phyloP scores from a whole-genome alignment of 2,888 invertebrate species.

The Cosmopolites sordidus region DNA sequence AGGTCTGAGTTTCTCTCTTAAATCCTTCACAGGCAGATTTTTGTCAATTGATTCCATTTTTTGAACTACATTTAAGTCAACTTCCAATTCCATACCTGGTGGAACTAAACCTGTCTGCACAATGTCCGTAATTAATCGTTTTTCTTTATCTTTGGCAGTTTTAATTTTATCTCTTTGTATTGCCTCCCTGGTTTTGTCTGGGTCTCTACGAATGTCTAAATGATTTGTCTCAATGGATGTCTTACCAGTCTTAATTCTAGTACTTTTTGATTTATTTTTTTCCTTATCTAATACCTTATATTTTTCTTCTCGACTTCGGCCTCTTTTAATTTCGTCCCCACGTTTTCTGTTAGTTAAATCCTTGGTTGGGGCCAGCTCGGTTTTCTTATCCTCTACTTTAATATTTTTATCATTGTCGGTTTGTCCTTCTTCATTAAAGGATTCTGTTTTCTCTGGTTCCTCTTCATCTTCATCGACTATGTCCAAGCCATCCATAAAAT shows the following conservation, averaged over 20 bases:
- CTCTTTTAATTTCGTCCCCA: slow-evolving; percentile 6
- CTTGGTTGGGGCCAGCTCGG: slow-evolving; percentile 4
- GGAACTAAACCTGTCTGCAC: slow-evolving; percentile 50
- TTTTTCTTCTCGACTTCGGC: slow-evolving; percentile 11
- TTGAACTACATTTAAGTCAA: slow-evolving; percentile 35
- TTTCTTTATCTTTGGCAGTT: slow-evolving; percentile 45
- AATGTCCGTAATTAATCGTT: slow-evolving; percentile 45
- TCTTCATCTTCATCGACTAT: slow-evolving; percentile 48
- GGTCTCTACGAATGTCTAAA: slow-evolving; percentile 42
- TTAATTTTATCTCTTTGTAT: slow-evolving; percentile 47
- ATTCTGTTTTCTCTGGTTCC: slow-evolving; percentile 32
- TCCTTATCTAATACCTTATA: slow-evolving; percentile 11
- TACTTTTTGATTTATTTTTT: slow-evolving; percentile 9
- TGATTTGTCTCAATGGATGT: slow-evolving; percentile 24
- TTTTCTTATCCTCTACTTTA: background rate
- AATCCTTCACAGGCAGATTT: slow-evolving; percentile 13
- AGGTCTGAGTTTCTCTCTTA: slow-evolving; percentile 15
- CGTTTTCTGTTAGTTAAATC: slow-evolving; percentile 7
- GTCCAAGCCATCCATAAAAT: slow-evolving; percentile 48
- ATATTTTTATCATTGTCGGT: background rate
- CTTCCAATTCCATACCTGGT: slow-evolving; percentile 50
- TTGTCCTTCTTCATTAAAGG: background rate
- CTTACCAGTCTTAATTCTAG: slow-evolving; percentile 11
- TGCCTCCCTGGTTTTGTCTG: slow-evolving; percentile 47
- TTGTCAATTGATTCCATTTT: slow-evolving; percentile 17